Percentiles rank a stretch among this genome's conserved stretches.
phyloP scores from a whole-genome alignment of 2,888 invertebrate genomes.

The Vesta saturnalis region DNA sequence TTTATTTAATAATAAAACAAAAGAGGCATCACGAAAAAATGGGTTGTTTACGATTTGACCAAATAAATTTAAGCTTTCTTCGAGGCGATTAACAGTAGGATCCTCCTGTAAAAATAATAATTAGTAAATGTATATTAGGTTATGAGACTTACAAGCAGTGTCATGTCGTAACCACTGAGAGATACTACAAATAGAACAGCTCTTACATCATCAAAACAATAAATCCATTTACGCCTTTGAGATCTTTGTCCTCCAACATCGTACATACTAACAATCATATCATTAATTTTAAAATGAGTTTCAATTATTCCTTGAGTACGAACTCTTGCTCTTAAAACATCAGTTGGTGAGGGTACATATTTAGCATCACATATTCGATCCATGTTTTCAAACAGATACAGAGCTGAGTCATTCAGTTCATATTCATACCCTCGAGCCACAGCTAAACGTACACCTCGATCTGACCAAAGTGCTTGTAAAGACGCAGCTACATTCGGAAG shows the following conservation, averaged over 20 bases:
- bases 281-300: conserved; percentile 71
- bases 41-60: conserved; percentile 72
- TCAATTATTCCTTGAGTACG: conserved; percentile 74
- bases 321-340: conserved; percentile 71
- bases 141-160: conserved; percentile 61
- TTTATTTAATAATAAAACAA: conserved; percentile 73
- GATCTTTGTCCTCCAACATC: conserved; percentile 75
- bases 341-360: conserved; percentile 71
- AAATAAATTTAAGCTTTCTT: conserved; percentile 72
- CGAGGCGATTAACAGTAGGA: conserved; percentile 69
- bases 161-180: conserved; percentile 74
- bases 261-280: conserved; percentile 70
- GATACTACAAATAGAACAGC: conserved; percentile 73
- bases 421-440: conserved; percentile 75
- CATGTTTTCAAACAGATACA: conserved; percentile 75
- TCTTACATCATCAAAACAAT: conserved; percentile 73
- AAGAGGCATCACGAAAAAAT: conserved; percentile 70
- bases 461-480: conserved; percentile 70
- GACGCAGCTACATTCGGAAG: conserved; percentile 65
- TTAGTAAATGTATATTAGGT: background rate
- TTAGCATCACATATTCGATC: conserved; percentile 71
- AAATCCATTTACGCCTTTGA: conserved; percentile 73
- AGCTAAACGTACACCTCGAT: conserved; percentile 70
- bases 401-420: conserved; percentile 73
- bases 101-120: conserved; percentile 63